phyloP scores from a whole-genome alignment of 53 echinoderm and acorn worm species.

The Echinometra lucunter region DNA sequence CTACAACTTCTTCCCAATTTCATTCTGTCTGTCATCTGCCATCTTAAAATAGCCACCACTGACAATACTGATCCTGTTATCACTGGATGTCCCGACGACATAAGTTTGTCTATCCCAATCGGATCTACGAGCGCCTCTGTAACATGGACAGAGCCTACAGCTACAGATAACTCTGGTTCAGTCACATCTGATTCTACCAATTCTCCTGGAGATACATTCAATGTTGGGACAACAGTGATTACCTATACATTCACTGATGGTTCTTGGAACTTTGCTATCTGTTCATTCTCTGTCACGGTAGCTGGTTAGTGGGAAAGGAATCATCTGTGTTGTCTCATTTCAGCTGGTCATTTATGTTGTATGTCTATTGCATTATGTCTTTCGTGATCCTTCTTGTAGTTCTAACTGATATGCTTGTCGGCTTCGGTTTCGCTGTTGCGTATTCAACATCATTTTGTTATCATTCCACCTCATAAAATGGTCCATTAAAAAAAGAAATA shows the following conservation, averaged over 20 bases:
- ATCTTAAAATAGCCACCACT: neutral
- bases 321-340: too few relatives aligned
- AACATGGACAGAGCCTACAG: conserved; percentile 75
- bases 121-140: conserved; percentile 38
- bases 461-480: too few relatives aligned
- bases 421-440: too few relatives aligned
- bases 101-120: conserved; percentile 3
- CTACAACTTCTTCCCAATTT: too few relatives aligned
- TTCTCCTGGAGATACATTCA: conserved; percentile 14
- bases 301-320: conserved; percentile 22
- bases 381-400: too few relatives aligned
- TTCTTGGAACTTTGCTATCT: neutral
- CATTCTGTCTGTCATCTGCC: too few relatives aligned
- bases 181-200: neutral
- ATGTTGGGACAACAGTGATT: neutral
- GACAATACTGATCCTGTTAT: conserved; percentile 77
- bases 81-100: conserved; percentile 66
- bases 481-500: too few relatives aligned
- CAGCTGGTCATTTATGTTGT: too few relatives aligned
- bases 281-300: conserved; percentile 16
- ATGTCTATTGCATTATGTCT: too few relatives aligned
- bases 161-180: conserved; percentile 73
- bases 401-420: too few relatives aligned
- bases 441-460: too few relatives aligned
- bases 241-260: conserved; percentile 61